phyloP scores from a whole-genome alignment of 2,797 vertebrate species.

The Rhyacichthys aspro region DNA sequence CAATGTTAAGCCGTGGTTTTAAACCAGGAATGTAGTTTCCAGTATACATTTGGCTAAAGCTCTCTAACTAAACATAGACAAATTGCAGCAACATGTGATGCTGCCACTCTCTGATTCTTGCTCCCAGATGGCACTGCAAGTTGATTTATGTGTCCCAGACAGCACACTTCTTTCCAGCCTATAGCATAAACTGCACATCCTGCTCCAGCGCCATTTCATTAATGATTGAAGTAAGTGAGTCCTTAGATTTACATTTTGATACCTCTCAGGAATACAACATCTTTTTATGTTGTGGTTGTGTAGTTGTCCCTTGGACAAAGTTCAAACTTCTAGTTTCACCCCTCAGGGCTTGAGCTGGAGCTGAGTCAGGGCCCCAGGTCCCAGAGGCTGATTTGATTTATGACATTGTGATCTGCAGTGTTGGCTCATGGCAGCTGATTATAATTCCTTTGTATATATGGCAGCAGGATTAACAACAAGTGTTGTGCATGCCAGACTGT shows the following conservation, averaged over 20 bases:
- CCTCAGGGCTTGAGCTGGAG: background rate
- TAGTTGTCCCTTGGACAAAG: background rate
- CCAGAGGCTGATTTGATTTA: slow-evolving; percentile 42
- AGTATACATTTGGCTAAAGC: slow-evolving; percentile 37
- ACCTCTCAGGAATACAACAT: background rate
- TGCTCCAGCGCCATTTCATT: too few relatives aligned
- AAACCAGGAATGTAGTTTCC: slow-evolving; percentile 67
- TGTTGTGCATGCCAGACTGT: slow-evolving; percentile 27
- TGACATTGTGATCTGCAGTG: slow-evolving; percentile 27
- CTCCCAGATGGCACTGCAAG: background rate
- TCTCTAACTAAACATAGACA: slow-evolving; percentile 67
- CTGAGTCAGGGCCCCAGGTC: slow-evolving; percentile 41
- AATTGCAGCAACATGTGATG: slow-evolving; percentile 56
- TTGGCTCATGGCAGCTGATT: slow-evolving; percentile 47
- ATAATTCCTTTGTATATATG: slow-evolving; percentile 51
- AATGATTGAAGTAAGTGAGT: too few relatives aligned
- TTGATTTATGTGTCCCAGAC: background rate
- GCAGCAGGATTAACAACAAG: slow-evolving; percentile 43
- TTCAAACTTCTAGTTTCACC: background rate
- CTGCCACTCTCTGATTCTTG: slow-evolving; percentile 43
- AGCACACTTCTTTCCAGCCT: too few relatives aligned
- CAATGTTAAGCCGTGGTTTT: slow-evolving; percentile 68
- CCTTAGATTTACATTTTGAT: too few relatives aligned
- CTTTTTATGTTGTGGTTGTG: slow-evolving; percentile 1
- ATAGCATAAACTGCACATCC: too few relatives aligned